Evolutionary conservation across 2,113 vertebrate species (phyloP), one percentile per base, ranked within the genome.

Genomic region (Channa maculata): DNA sequence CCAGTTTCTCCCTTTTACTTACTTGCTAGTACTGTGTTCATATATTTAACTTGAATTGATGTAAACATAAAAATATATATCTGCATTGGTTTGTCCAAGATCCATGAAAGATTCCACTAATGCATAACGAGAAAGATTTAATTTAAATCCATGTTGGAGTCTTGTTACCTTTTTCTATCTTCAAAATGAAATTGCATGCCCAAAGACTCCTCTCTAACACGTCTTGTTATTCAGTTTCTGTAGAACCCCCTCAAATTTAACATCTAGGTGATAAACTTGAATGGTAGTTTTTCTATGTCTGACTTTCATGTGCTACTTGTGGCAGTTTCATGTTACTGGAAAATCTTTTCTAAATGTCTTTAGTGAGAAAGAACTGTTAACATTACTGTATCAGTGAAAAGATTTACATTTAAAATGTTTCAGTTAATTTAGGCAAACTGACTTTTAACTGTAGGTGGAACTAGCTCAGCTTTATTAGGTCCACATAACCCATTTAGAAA

Each of bases 221-320:
- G 48, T 60, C 6, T 72, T 58, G 13, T 11, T 14, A 41, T 9
- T 66, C 0, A 49, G 43, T 60, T 53, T 73, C 61, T 58, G 49
- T 67, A 39, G 9, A 67, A 34, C 24, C 24, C 3, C 63, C 5
- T 69, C 50, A 72, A 9, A 78, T 82, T 80, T 82, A 0, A 52
- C 78, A 81, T 63, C 37, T 37, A 5, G 24, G 67, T 72, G 65
- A 34, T 8, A 75, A 79, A 46, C 80, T 85, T 45, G 80, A 71
- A 80, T 86, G 58, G 80, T 86, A 63, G 69, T 66, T 82, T 85
- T 85, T 79, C 72, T 54, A 51, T 57, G 63, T 74, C 14, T 71
- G 46, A 11, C 3, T 57, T 50, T 63, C 39, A 49, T 62, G 38
- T 48, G 14, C 24, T 50, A 36, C 59, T 44, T 8, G 3, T 37